phyloP scores from a whole-genome alignment of 2,888 invertebrate genomes.

The Polietes domitor region DNA sequence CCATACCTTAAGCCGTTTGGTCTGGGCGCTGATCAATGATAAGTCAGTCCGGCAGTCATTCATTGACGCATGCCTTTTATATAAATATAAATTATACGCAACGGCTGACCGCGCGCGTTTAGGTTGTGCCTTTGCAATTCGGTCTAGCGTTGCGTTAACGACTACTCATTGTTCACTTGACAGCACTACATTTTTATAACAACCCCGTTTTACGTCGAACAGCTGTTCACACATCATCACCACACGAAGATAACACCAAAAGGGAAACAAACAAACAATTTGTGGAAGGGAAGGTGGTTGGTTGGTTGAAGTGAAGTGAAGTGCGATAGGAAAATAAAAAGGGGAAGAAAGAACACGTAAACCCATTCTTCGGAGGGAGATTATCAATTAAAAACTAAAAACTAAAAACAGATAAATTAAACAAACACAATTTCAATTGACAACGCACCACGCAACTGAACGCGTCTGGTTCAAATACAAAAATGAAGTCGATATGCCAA shows the following conservation, averaged over 20 bases:
- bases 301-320: not conserved
- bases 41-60: too few species aligned
- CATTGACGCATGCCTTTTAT: too few species aligned
- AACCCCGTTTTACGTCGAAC: not conserved
- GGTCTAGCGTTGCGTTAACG: too few species aligned
- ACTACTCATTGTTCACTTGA: too few species aligned
- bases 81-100: too few species aligned
- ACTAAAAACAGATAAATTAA: constrained; percentile 24
- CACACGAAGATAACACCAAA: not conserved
- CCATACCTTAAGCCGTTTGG: too few species aligned
- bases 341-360: constrained; percentile 58
- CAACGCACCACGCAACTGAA: not conserved
- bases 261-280: too few species aligned
- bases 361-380: constrained; percentile 34
- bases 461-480: not conserved
- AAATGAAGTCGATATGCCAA: not conserved
- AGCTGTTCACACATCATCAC: not conserved
- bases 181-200: too few species aligned
- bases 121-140: too few species aligned
- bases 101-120: too few species aligned
- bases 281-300: not conserved
- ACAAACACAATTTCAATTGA: not conserved
- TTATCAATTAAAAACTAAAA: constrained; percentile 48
- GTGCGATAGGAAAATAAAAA: not conserved
- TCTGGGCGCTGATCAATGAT: too few species aligned